Evolutionary conservation across 2,888 invertebrate species (phyloP).

Genomic region (Tiliacea citrago): DNA sequence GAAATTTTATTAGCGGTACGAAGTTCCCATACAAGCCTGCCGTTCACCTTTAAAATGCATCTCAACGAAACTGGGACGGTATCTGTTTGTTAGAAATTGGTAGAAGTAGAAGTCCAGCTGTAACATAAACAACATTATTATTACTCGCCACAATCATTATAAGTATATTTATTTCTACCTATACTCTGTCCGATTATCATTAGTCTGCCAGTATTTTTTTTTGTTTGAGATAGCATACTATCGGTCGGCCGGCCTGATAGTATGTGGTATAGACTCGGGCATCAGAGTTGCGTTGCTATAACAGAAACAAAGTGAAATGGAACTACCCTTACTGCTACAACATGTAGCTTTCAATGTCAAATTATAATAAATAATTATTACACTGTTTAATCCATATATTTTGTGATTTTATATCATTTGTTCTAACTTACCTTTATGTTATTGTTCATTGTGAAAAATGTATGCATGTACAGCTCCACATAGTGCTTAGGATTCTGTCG

Average conservation of each 20-base stretch:
- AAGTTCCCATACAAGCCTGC: too few species aligned
- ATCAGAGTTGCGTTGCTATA: too few species aligned
- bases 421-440: constrained; percentile 11
- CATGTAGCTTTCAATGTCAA: neutral
- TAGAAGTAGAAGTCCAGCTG: constrained; percentile 36
- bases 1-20: too few species aligned
- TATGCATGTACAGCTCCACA: neutral
- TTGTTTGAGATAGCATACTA: neutral
- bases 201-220: neutral
- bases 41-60: constrained; percentile 40
- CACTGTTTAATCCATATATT: neutral
- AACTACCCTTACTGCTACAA: neutral
- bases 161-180: neutral
- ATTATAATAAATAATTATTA: neutral
- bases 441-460: neutral
- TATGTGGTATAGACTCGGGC: too few species aligned
- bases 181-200: neutral
- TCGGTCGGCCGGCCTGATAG: neutral
- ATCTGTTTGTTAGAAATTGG: constrained; percentile 46
- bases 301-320: too few species aligned
- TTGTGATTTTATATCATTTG: neutral
- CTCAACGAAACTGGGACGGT: constrained; percentile 42
- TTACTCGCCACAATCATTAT: too few species aligned
- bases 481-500: constrained; percentile 46
- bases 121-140: neutral